phyloP scores from a whole-genome alignment of 2,888 invertebrate genomes.

The Junonia oenone region DNA sequence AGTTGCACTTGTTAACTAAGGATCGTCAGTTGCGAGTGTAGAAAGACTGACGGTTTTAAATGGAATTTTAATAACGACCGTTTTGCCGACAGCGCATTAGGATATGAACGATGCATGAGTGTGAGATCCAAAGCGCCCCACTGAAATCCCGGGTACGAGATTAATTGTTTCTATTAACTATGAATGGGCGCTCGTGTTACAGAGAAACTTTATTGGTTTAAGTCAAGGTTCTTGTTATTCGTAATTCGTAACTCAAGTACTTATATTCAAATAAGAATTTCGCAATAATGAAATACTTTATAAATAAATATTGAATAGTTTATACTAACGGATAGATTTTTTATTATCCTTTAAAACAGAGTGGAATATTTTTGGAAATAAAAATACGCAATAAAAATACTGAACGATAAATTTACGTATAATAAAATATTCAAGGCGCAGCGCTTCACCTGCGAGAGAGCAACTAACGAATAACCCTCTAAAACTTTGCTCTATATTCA shows the following conservation, averaged over 20 bases:
- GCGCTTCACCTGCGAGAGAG: conserved; percentile 55
- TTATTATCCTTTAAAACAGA: no score
- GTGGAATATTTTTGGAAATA: no score
- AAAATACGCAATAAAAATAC: background rate
- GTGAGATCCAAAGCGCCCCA: conserved; percentile 25
- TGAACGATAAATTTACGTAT: background rate
- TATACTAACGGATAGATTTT: background rate
- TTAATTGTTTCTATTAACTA: conserved; percentile 29
- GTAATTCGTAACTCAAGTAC: conserved; percentile 7
- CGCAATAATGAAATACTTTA: conserved; percentile 22
- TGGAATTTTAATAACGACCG: conserved; percentile 48
- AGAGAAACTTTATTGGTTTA: conserved; percentile 18
- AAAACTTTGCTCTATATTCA: conserved; percentile 63
- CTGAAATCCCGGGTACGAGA: conserved; percentile 20
- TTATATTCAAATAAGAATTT: conserved; percentile 8
- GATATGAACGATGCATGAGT: conserved; percentile 34
- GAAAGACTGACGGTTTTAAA: conserved; percentile 36
- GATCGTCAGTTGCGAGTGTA: conserved; percentile 39
- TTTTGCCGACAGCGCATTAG: conserved; percentile 39
- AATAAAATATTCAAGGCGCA: conserved; percentile 35
- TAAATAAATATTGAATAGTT: background rate
- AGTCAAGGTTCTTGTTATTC: conserved; percentile 3
- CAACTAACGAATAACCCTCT: conserved; percentile 68
- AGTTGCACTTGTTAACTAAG: conserved; percentile 52
- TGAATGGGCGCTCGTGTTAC: conserved; percentile 22